Base-by-base conservation (phyloP, 1,140 invertebrate genomes). In the Lepidotrigona ventralis region DNA sequence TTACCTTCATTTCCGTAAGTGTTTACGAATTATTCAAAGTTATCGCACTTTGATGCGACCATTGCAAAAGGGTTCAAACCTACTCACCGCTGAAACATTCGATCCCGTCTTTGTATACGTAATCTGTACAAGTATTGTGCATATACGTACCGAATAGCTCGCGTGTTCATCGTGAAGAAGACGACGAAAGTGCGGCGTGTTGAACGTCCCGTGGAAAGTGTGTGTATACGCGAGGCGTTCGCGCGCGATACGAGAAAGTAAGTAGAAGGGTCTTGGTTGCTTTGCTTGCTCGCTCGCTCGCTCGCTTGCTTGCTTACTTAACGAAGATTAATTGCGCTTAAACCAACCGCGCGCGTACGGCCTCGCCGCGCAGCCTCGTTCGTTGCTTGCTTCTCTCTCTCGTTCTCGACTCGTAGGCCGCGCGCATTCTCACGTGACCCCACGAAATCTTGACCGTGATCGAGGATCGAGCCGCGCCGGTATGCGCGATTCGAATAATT, bases 241-340 rank as follows among this genome's bases (percentile, higher is more conserved):
- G 85, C 82, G 75, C 79, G 86, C 82, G 85, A 85, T 89, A 84
- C 80, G 86, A 63, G 60, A 14, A 26, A 64, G 63, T 29, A 64
- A 89, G 90, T 84, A 85, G 80, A 86, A 88, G 72, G 83, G 77
- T 87, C 87, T 11, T 60, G 58, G 58, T 60, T 75, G 89, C 88
- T 87, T 39, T 78, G 60, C 60, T 64, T 14, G 86, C 87, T n/a
- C n/a, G n/a, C n/a, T 89, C 82, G 78, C 74, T 66, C 63, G 79
- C 86, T 88, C 39, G 86, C 88, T 88, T 77, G 90, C 87, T 88
- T 86, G 84, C 86, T 90, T 87, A 88, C 89, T 88, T 91, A 92
- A 92, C 92, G 92, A 92, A 92, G 92, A 92, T 92, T 92, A 92
- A 92, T 92, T 90, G 91, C 92, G 89, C 90, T 92, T 90, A 91